Percentiles rank a stretch among this genome's conserved stretches.
Conservation (phyloP, 1,140 invertebrate genomes). For the Rhynchophorus ferrugineus region DNA sequence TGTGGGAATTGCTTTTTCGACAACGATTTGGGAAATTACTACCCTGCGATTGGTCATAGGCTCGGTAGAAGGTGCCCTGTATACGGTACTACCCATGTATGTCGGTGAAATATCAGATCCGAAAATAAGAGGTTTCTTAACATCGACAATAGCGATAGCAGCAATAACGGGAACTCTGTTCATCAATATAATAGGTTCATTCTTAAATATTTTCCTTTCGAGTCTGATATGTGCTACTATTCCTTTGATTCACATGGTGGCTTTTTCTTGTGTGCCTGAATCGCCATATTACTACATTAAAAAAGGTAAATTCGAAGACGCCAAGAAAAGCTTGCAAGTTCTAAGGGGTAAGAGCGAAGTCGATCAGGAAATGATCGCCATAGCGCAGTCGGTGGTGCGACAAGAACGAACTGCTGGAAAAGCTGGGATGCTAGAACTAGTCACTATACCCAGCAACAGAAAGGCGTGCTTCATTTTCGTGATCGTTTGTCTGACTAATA, state of each 20-base stretch:
- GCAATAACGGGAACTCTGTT: constrained; percentile 55
- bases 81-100: constrained; percentile 57
- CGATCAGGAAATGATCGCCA: constrained; percentile 67
- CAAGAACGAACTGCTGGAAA: constrained; percentile 33
- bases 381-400: constrained; percentile 47
- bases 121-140: constrained; percentile 44
- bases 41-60: constrained; percentile 48
- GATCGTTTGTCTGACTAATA: constrained; percentile 53
- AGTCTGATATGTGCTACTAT: constrained; percentile 46
- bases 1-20: constrained; percentile 51
- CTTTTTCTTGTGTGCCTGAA: constrained; percentile 69
- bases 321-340: constrained; percentile 65
- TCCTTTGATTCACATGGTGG: constrained; percentile 42
- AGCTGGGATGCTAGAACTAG: constrained; percentile 42
- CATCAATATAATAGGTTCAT: constrained; percentile 58
- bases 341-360: constrained; percentile 71
- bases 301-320: constrained; percentile 60
- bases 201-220: constrained; percentile 45
- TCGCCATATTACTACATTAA: constrained; percentile 84
- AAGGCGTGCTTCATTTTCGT: constrained; percentile 46
- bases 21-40: constrained; percentile 39
- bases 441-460: constrained; percentile 42
- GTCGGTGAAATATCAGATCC: constrained; percentile 60
- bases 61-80: constrained; percentile 59
- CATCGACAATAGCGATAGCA: constrained; percentile 30